Conservation (phyloP, 2,113 vertebrate genomes). For the Procapra przewalskii region DNA sequence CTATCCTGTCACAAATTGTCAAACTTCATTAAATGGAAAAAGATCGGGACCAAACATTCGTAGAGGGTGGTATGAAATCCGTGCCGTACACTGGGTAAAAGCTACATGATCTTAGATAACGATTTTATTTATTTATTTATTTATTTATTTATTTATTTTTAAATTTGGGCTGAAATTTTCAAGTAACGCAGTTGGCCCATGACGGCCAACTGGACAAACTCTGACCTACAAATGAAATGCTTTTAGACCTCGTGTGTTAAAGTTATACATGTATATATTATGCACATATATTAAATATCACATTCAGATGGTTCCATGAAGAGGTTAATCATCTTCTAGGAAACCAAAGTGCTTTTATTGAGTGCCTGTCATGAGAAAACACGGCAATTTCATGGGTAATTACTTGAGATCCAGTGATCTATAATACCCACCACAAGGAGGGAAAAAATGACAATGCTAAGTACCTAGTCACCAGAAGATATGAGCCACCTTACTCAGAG, state of each 20-base stretch:
- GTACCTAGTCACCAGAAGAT: background rate
- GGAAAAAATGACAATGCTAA: background rate
- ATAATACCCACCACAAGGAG: background rate
- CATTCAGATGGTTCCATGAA: background rate
- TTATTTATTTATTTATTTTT: background rate
- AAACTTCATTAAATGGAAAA: conserved; percentile 82
- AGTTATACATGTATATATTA: background rate
- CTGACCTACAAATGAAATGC: background rate
- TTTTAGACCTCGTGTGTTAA: background rate
- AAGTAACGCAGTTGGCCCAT: background rate
- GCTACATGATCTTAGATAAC: background rate
- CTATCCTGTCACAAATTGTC: conserved; percentile 84
- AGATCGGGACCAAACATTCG: conserved; percentile 56
- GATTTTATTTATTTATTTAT: background rate
- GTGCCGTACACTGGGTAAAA: background rate
- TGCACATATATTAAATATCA: background rate
- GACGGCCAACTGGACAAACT: background rate
- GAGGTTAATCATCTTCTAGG: background rate
- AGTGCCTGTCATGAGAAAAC: background rate
- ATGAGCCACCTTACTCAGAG: background rate
- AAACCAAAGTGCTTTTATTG: background rate
- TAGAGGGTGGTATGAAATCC: conserved; percentile 53
- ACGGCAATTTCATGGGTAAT: background rate
- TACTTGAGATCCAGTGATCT: background rate
- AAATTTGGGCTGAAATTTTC: background rate